Conservation (phyloP, 1,140 invertebrate species). For the Adelges cooleyi region DNA sequence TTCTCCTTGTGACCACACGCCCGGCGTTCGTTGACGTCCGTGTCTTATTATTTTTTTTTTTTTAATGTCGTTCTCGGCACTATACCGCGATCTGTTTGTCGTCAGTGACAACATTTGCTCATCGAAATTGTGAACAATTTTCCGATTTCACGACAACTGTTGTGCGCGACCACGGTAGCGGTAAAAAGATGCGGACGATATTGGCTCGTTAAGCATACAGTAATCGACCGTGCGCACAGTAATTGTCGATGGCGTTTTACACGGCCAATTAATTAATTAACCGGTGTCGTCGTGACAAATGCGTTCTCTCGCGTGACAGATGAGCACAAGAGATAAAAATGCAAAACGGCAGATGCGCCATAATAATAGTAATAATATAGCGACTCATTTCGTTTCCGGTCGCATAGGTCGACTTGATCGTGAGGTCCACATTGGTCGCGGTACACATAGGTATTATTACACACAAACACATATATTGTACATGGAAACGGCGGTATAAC, state of each 20-base stretch:
- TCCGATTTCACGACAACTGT: no score
- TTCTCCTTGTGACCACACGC: not conserved
- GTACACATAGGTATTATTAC: no score
- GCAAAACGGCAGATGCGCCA: not conserved
- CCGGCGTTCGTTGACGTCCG: slow-evolving; percentile 22
- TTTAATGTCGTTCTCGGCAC: no score
- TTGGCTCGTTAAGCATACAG: slow-evolving; percentile 21
- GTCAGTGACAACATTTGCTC: no score
- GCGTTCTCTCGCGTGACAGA: slow-evolving; percentile 19
- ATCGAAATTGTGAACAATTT: no score
- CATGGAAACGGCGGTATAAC: no score
- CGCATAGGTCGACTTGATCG: not conserved
- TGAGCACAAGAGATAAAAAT: no score
- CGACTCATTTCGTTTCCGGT: not conserved
- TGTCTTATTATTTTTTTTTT: no score
- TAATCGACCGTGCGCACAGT: slow-evolving; percentile 9
- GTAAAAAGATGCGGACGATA: no score
- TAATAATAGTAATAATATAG: not conserved
- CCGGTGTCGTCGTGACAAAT: slow-evolving; percentile 17
- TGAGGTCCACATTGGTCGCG: not conserved
- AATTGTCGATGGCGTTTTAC: slow-evolving; percentile 24
- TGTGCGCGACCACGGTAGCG: no score
- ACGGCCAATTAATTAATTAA: slow-evolving; percentile 28
- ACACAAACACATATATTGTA: no score
- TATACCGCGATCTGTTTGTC: no score